phyloP scores from a whole-genome alignment of 2,797 vertebrate genomes.

The Arctocebus calabarensis region DNA sequence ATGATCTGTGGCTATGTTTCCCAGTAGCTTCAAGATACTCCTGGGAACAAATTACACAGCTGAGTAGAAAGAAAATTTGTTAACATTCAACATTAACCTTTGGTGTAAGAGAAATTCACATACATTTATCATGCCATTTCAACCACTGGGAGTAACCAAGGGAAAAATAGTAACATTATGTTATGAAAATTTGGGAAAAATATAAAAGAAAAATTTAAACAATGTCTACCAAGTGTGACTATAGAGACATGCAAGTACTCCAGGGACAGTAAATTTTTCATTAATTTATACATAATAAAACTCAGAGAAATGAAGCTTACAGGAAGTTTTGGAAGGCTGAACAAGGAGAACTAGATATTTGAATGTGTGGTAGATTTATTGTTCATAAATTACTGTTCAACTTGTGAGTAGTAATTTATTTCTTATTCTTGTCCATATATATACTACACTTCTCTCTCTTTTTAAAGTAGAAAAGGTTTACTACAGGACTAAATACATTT shows the following conservation, averaged over 20 bases:
- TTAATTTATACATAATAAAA: neutral
- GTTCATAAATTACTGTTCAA: neutral
- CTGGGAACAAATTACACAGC: neutral
- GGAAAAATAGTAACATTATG: neutral
- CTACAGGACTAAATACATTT: neutral
- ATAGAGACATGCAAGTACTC: neutral
- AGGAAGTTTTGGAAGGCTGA: neutral
- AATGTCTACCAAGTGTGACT: neutral
- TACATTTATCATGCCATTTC: conserved; percentile 40
- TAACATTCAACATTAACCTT: conserved; percentile 8
- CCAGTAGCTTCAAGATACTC: neutral
- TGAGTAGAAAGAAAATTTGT: neutral
- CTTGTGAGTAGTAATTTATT: neutral
- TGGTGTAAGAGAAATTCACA: conserved; percentile 1
- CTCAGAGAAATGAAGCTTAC: conserved; percentile 41
- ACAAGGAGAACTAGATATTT: conserved; percentile 1
- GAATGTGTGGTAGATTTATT: neutral
- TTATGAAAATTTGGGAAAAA: neutral
- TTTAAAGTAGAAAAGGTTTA: neutral
- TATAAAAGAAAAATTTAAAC: neutral
- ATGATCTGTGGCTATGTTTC: neutral
- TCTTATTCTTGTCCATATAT: neutral
- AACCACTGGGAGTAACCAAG: conserved; percentile 24
- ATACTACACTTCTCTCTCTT: neutral
- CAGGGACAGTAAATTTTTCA: neutral